Evolutionary conservation across 1,140 invertebrate species (phyloP).

Genomic region (Drosophila kanapiae): DNA sequence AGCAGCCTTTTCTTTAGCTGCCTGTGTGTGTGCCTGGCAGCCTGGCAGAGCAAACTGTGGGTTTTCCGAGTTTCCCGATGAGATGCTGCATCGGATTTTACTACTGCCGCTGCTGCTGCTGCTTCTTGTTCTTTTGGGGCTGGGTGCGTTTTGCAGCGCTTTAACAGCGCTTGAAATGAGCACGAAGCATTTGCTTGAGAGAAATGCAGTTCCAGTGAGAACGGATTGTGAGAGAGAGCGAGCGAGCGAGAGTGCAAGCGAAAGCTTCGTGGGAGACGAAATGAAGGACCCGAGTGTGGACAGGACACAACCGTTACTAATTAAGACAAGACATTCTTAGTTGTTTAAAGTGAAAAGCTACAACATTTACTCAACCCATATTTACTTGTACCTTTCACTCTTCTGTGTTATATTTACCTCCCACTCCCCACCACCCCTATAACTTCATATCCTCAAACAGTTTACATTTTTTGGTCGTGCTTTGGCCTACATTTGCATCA

Average conservation of each 20-base stretch:
- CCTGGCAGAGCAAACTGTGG: conserved; percentile 50
- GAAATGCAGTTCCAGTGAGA: conserved; percentile 31
- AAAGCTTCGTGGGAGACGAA: conserved; percentile 28
- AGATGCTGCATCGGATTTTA: conserved; percentile 36
- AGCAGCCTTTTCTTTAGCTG: conserved; percentile 42
- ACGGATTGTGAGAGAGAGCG: conserved; percentile 16
- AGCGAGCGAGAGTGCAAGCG: conserved; percentile 31
- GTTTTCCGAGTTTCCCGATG: conserved; percentile 28
- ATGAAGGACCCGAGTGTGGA: background rate
- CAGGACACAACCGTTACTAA: conserved; percentile 27
- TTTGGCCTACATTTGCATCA: conserved; percentile 82
- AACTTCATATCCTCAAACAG: background rate
- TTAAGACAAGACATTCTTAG: conserved; percentile 6
- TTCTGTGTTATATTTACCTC: background rate
- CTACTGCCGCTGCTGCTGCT: conserved; percentile 33
- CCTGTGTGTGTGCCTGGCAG: conserved; percentile 45
- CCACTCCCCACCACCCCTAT: too few species aligned
- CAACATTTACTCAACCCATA: conserved; percentile 4
- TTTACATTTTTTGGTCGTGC: conserved; percentile 50
- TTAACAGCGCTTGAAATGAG: conserved; percentile 37
- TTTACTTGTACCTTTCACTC: background rate
- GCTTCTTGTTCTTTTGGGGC: conserved; percentile 46
- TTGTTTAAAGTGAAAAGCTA: conserved; percentile 5
- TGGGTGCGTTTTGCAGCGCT: conserved; percentile 45
- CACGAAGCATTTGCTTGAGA: conserved; percentile 26